Evolutionary conservation across 2,113 vertebrate species (phyloP).

Genomic region (Antidorcas marsupialis): DNA sequence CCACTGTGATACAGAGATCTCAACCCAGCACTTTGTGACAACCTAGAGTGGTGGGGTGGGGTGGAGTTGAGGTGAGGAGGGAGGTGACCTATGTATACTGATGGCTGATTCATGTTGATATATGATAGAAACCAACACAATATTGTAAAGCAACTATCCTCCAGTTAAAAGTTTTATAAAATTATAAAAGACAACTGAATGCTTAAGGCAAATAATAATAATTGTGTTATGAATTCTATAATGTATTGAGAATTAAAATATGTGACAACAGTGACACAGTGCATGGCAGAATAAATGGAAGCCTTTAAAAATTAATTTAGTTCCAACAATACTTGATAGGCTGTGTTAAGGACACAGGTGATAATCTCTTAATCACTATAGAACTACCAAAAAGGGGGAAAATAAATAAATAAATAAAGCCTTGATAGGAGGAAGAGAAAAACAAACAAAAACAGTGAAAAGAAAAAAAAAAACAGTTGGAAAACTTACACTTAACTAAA

Average conservation of each 20-base stretch:
- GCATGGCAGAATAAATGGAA: background rate
- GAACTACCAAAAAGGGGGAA: background rate
- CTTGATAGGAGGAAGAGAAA: background rate
- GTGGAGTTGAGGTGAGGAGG: too few species aligned
- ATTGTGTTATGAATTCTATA: background rate
- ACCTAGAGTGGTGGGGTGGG: too few species aligned
- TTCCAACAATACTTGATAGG: background rate
- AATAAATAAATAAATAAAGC: background rate
- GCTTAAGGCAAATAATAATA: background rate
- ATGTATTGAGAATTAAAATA: background rate
- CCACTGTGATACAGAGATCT: too few species aligned
- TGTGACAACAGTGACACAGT: too few species aligned
- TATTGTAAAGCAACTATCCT: background rate
- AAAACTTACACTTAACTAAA: background rate
- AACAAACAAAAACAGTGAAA: background rate
- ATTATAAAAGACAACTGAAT: background rate
- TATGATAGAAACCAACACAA: background rate
- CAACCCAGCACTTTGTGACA: too few species aligned
- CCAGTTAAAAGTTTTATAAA: background rate
- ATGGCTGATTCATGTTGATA: too few species aligned
- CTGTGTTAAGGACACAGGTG: background rate
- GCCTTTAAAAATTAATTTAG: background rate
- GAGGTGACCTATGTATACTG: too few species aligned
- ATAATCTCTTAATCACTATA: background rate
- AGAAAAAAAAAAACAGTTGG: background rate